A percentile compares a stretch with the other conserved stretches of the same genome.
phyloP scores from a whole-genome alignment of 1,140 invertebrate species.

The Drosophila mojavensis region DNA sequence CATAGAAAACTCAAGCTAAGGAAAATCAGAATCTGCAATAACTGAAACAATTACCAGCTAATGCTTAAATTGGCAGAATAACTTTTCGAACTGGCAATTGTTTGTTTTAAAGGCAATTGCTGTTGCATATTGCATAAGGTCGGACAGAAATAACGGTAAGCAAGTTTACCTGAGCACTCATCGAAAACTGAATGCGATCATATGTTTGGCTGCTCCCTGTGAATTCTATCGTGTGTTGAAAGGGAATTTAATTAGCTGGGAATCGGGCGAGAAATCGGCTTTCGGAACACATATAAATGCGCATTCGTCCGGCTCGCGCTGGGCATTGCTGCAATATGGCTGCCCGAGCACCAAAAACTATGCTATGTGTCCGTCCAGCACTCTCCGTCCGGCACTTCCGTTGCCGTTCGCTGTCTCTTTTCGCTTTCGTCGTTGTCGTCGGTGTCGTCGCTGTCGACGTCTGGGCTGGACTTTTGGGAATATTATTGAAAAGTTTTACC shows the following conservation, averaged over 20 bases:
- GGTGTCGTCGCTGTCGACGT: slow-evolving; percentile 39
- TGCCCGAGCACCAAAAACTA: slow-evolving; percentile 64
- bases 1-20: no score
- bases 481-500: slow-evolving; percentile 81
- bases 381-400: slow-evolving; percentile 73
- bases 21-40: no score
- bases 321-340: slow-evolving; percentile 71
- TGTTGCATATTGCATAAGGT: no score
- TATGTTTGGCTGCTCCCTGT: not conserved
- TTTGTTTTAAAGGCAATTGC: not conserved
- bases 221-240: not conserved
- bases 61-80: not conserved
- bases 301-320: slow-evolving; percentile 5
- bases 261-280: slow-evolving; percentile 21
- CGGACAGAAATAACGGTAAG: not conserved
- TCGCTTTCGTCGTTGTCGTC: slow-evolving; percentile 11
- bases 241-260: slow-evolving; percentile 18
- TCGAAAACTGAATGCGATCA: not conserved
- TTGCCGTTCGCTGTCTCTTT: slow-evolving; percentile 44
- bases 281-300: slow-evolving; percentile 38
- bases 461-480: slow-evolving; percentile 79
- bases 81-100: not conserved
- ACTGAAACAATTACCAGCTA: not conserved
- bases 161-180: not conserved
- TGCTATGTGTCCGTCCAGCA: slow-evolving; percentile 67